A percentile compares a stretch with the other conserved stretches of the same genome.
These are phyloP conservation scores for Leiothrix lutea DNA, from an alignment of 2,113 vertebrate species.

Conservation along the genomic window DNA sequence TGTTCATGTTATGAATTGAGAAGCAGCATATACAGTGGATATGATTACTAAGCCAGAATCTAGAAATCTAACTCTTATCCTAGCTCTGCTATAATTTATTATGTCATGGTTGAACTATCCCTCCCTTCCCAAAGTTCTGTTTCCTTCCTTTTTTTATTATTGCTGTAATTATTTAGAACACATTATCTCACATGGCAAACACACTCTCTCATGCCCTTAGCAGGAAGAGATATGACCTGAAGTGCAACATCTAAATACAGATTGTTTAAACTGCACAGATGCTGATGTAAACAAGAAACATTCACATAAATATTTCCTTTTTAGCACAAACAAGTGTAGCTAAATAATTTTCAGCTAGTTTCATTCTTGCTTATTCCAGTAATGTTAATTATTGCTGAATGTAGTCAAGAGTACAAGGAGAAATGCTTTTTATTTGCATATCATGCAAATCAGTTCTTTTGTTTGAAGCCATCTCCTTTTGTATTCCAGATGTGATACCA, in stretches of 20 bases:
- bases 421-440: background rate
- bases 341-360: too few relatives aligned
- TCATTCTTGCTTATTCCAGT: background rate
- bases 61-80: background rate
- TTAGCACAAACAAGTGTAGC: fast-evolving
- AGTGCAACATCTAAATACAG: background rate
- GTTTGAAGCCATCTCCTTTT: background rate
- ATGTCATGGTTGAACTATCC: background rate
- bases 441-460: background rate
- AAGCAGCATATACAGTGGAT: background rate
- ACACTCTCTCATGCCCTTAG: background rate
- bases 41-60: background rate
- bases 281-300: background rate
- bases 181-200: background rate
- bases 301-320: background rate
- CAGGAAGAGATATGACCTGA: background rate
- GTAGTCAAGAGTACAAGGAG: background rate
- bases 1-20: background rate
- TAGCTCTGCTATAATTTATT: background rate
- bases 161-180: background rate
- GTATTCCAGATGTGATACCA: background rate
- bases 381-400: background rate
- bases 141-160: background rate
- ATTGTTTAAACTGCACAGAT: background rate
- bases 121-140: background rate